These are phyloP conservation scores for Knipowitschia caucasica DNA, from an alignment of 2,797 vertebrate species.

Conservation along the genomic window DNA sequence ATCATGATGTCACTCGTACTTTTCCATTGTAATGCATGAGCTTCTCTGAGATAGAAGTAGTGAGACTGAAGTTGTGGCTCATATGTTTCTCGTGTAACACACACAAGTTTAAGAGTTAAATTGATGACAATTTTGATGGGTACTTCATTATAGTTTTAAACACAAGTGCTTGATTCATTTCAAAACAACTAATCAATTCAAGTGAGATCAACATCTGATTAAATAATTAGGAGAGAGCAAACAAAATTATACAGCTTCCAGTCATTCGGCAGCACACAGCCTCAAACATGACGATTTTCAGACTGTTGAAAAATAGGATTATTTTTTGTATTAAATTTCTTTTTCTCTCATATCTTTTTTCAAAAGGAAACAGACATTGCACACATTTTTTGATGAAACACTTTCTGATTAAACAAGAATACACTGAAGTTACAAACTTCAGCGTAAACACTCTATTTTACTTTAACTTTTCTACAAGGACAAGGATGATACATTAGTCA, in stretches of 20 bases:
- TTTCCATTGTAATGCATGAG: too few species aligned
- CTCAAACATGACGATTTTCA: neutral
- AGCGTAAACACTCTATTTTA: too few species aligned
- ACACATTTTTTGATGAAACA: neutral
- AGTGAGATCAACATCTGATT: neutral
- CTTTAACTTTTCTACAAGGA: too few species aligned
- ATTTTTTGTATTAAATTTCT: neutral
- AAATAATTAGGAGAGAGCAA: neutral
- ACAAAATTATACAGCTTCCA: neutral
- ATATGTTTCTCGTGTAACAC: too few species aligned
- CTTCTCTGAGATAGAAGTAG: too few species aligned
- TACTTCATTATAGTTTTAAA: neutral
- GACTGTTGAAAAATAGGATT: neutral
- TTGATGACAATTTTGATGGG: conserved; percentile 3
- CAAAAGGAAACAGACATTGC: neutral
- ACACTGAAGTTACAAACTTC: neutral
- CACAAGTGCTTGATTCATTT: neutral
- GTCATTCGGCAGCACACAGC: neutral
- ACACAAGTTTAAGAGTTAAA: too few species aligned
- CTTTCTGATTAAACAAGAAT: neutral
- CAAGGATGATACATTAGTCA: too few species aligned
- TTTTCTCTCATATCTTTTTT: neutral
- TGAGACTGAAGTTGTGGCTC: too few species aligned
- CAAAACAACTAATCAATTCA: neutral
- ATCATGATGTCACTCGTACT: too few species aligned